Base-by-base conservation (phyloP, 2,888 invertebrate genomes). In the Cryptops parisi region DNA sequence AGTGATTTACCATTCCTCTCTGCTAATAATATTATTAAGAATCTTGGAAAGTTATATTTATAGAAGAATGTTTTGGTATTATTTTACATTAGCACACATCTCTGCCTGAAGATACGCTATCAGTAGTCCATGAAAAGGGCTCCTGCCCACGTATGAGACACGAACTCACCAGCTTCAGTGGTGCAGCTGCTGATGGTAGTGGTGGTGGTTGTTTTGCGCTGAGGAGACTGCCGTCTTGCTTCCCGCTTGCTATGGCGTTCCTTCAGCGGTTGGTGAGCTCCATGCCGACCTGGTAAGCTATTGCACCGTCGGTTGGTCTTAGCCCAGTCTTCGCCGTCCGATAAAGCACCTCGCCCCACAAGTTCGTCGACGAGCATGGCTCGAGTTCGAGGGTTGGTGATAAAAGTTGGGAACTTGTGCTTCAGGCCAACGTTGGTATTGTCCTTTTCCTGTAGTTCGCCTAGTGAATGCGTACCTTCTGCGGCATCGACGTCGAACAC, bases 301-400 rank as follows among this genome's bases (percentile, higher is more conserved):
- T n/a, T n/a, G n/a, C n/a, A n/a, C n/a, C n/a, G n/a, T n/a, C n/a
- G n/a, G n/a, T n/a, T n/a, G n/a, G n/a, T n/a, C 41, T 21, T 19
- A 23, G 50, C 25, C 43, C 40, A 50, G 19, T 41, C 50, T 41
- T 50, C 50, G 2, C 50, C 50, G 12, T 50, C 50, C 17, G 50
- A 50, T 43, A 50, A 17, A 25, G 50, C 50, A 23, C 50, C 41
- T 12, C 50, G 50, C 17, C 50, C 50, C 25, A 40, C 24, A 23
- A 50, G 50, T 21, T 50, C 50, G 15, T 50, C 50, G 15, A 50
- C 50, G n/a, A 50, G 41, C 21, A 40, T 3, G 15, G 50, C 41
- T n/a, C 50, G 15, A 9, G 50, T 50, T 4, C 50, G 50, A n/a
- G 50, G 50, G 17, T 50, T 50, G 40, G 50, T 40, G n/a, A 33